These are phyloP conservation scores for Paraescarpia echinospica DNA, from an alignment of 1,140 invertebrate genomes.

Conservation along the genomic window DNA sequence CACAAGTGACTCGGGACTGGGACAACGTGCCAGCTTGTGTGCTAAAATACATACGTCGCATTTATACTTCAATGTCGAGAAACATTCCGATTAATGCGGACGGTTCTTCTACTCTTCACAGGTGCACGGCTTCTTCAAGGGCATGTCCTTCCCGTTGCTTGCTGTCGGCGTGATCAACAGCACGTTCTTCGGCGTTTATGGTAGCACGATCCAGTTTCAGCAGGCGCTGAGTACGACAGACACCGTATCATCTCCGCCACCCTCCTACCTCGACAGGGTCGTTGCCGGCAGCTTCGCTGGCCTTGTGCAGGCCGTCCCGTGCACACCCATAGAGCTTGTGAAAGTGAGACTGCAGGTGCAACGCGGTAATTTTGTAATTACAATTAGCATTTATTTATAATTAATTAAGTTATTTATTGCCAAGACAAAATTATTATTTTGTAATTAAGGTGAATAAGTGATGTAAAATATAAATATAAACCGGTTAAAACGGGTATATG, in stretches of 20 bases:
- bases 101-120: background rate
- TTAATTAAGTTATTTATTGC: background rate
- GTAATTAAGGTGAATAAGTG: too few species aligned
- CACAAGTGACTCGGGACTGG: too few species aligned
- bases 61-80: too few species aligned
- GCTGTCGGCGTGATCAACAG: slow-evolving; percentile 70
- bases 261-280: slow-evolving; percentile 52
- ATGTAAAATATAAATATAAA: too few species aligned
- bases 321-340: slow-evolving; percentile 71
- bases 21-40: too few species aligned
- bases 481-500: too few species aligned
- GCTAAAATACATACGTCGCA: too few species aligned
- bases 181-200: slow-evolving; percentile 73
- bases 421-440: too few species aligned
- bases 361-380: slow-evolving; percentile 25
- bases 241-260: background rate
- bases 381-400: background rate
- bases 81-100: background rate
- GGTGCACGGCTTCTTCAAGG: slow-evolving; percentile 68
- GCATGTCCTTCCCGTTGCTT: slow-evolving; percentile 70
- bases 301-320: slow-evolving; percentile 64
- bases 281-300: slow-evolving; percentile 66
- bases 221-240: background rate
- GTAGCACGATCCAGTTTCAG: slow-evolving; percentile 46
- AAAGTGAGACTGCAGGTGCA: slow-evolving; percentile 73